Evolutionary conservation across 2,113 vertebrate species (phyloP), one percentile per base, ranked within the genome.

Genomic region (Coracopsis vasa): DNA sequence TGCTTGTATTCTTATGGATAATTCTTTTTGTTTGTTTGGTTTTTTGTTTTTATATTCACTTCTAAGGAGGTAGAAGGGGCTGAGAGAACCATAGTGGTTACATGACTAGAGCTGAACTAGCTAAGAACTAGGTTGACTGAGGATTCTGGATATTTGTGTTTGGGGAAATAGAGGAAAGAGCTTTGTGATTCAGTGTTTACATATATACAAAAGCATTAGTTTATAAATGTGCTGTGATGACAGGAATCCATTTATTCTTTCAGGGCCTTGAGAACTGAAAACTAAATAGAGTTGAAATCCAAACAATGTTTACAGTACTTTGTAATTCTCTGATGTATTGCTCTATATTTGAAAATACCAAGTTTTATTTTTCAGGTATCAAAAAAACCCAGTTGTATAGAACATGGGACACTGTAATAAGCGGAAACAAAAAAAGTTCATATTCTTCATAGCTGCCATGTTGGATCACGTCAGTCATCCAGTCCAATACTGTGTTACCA

Each of bases 231-330:
- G 28, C 54, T 45, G 39, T 92, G 72, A 87, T 89, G 85, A 51
- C 47, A 86, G 25, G 29, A 84, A 74, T 94, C 33, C 19, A 45
- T 93, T 93, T 95, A 86, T 95, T 94, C 86, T 89, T 25, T 73
- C 51, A 78, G 67, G 86, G 37, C 29, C 54, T 73, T 84, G 17
- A 90, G 39, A 93, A 70, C 48, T 77, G 74, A 41, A 74, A 92
- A 75, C 77, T 53, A 75, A 77, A 53, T 39, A 73, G 45, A 72
- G 48, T 39, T 90, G 41, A 92, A 93, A 92, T 88, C 12, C 24
- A 39, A 73, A 70, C 53, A 65, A 7, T 77, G 17, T 65, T 90
- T 82, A 53, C n/a, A 92, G 31, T 69, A 48, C 29, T 78, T 47
- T 77, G 39, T 54, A 83, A 64, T 80, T 24, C 50, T 86, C 54